These are phyloP conservation scores for Gisinianus flammeolus DNA, from an alignment of 2,888 invertebrate species.

Conservation along the genomic window DNA sequence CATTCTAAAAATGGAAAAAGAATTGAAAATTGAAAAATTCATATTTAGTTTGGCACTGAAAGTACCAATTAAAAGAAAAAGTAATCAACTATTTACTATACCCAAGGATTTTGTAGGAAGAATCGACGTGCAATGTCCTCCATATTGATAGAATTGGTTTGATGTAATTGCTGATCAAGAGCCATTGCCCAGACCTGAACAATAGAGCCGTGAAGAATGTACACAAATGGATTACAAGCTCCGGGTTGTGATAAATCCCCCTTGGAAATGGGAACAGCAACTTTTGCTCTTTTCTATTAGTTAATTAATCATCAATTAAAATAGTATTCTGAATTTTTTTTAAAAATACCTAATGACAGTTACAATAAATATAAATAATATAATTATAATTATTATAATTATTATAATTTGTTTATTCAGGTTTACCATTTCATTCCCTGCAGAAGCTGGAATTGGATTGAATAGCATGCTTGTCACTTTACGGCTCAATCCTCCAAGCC, in stretches of 20 bases:
- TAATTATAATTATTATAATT: not conserved
- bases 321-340: not conserved
- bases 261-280: constrained; percentile 50
- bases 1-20: constrained; percentile 14
- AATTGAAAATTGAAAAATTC: not conserved
- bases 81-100: constrained; percentile 63
- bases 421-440: constrained; percentile 26
- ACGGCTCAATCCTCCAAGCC: constrained; percentile 85
- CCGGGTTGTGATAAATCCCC: constrained; percentile 47
- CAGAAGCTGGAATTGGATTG: constrained; percentile 32
- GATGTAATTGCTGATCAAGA: constrained; percentile 65
- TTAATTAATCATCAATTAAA: not conserved
- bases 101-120: constrained; percentile 73
- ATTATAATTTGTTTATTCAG: not conserved
- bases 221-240: constrained; percentile 64
- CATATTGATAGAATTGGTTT: constrained; percentile 70
- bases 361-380: not conserved
- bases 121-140: constrained; percentile 74
- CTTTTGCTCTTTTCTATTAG: constrained; percentile 53
- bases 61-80: no score
- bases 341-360: not conserved
- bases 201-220: constrained; percentile 76
- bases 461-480: constrained; percentile 67
- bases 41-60: constrained; percentile 10
- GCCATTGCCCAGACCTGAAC: constrained; percentile 82